Evolutionary conservation across 2,888 invertebrate genomes (phyloP).

Genomic region (Deilephila porcellus): DNA sequence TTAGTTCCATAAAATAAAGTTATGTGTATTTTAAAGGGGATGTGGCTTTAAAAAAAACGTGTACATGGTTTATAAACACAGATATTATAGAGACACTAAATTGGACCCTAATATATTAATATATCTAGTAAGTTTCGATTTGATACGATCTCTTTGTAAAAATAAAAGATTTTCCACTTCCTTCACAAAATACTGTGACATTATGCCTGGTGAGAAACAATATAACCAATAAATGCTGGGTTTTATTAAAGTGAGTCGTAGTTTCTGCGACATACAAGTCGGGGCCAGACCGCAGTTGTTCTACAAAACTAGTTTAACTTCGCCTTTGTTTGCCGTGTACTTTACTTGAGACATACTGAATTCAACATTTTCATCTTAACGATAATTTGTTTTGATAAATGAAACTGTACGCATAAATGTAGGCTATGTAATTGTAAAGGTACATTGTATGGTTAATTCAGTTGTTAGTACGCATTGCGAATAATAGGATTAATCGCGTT

Average conservation of each 20-base stretch:
- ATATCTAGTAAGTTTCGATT: neutral
- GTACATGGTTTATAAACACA: too few species aligned
- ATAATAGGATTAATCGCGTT: too few species aligned
- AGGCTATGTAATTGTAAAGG: neutral
- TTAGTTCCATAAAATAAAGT: too few species aligned
- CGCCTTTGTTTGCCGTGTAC: conserved; percentile 9
- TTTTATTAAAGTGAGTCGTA: conserved; percentile 29
- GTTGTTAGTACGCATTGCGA: neutral
- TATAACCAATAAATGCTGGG: conserved; percentile 28
- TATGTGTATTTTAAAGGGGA: too few species aligned
- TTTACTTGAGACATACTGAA: neutral
- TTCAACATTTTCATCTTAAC: neutral
- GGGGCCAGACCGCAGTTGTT: conserved; percentile 6
- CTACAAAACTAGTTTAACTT: conserved; percentile 25
- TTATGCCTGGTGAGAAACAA: conserved; percentile 1
- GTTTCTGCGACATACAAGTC: conserved; percentile 4
- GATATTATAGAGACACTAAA: too few species aligned
- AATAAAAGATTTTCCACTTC: neutral
- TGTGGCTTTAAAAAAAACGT: too few species aligned
- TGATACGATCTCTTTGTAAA: neutral
- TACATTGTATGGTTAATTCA: neutral
- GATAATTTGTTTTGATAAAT: conserved; percentile 11
- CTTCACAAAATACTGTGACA: neutral
- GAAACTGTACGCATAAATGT: neutral
- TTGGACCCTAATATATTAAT: too few species aligned